Conservation (phyloP, 64 coral and sea anemone species). For the Acropora tenuis region DNA sequence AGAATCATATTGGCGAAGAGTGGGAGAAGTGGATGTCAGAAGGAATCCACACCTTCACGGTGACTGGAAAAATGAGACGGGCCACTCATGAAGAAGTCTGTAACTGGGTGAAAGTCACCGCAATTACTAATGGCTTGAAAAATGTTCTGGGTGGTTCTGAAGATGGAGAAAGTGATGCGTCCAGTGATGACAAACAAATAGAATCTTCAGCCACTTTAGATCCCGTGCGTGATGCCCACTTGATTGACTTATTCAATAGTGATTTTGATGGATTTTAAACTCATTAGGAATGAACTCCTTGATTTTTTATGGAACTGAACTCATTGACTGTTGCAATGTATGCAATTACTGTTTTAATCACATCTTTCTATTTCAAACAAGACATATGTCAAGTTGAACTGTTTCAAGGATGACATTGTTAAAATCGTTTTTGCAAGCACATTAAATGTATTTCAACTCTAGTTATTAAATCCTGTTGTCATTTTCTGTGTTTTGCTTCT, state of each 20-base stretch:
- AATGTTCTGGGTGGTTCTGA: slow-evolving; percentile 1
- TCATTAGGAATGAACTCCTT: not conserved
- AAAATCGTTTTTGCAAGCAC: no score
- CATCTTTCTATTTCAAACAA: no score
- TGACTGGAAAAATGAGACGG: slow-evolving; percentile 42
- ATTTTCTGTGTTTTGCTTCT: no score
- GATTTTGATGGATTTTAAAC: slow-evolving; percentile 69
- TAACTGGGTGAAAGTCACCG: slow-evolving; percentile 52
- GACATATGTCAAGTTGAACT: no score
- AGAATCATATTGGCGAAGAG: not conserved
- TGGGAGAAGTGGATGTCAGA: no score
- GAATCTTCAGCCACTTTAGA: slow-evolving; percentile 35
- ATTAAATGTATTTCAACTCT: no score
- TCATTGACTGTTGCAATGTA: no score
- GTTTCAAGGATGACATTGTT: no score
- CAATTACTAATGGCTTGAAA: slow-evolving; percentile 61
- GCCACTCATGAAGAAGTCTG: slow-evolving; percentile 61
- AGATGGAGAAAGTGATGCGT: slow-evolving; percentile 26
- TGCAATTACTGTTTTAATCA: no score
- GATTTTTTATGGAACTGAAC: no score
- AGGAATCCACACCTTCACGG: no score
- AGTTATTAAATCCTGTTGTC: no score
- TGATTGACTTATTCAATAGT: not conserved
- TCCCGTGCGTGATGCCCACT: slow-evolving; percentile 41
- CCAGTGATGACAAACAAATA: not conserved